Evolutionary conservation across 2,797 vertebrate species (phyloP), one percentile per base, ranked within the genome.

Genomic region (Austrolebias charrua): DNA sequence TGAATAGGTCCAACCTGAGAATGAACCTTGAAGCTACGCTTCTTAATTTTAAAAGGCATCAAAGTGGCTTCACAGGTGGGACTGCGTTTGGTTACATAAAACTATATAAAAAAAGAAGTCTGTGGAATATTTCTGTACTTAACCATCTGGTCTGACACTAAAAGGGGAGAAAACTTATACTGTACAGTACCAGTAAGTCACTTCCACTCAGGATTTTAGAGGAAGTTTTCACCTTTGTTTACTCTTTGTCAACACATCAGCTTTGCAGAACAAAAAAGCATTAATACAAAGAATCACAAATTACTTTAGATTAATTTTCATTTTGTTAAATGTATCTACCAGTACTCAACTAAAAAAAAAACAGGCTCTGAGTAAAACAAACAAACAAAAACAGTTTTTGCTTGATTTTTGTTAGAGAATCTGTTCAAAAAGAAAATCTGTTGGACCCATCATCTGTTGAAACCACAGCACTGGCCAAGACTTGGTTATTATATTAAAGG

Each of bases 1-100:
- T 42, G 28, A 88, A 90, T 85, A 84, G 82, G 81, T 55, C 56
- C 79, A 86, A 88, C 86, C 88, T 65, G 80, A 69, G 73, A 71
- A 55, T 87, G 85, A 89, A 89, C 86, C 77, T 82, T 63, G n/a
- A 66, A 82, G 84, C 74, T 51, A 66, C 24, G 59, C 78, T 83
- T 62, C 69, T 78, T 81, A 43, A 79, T 78, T 80, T 80, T 46
- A 56, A 66, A 67, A 64, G 63, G 59, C 73, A 68, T 52, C 68
- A 47, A 60, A 75, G 60, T 49, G 16, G 14, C 68, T 55, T 50
- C 68, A 29, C 54, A 66, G 57, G 29, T 48, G 31, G 10, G 5
- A 62, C 47, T 60, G 54, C 54, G 49, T 69, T 46, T 56, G 48
- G 19, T 11, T 28, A 44, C 5, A 53, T 60, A 16, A 71, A 63